Base-by-base conservation (phyloP, 2,888 invertebrate species). In the Lysandra bellargus region DNA sequence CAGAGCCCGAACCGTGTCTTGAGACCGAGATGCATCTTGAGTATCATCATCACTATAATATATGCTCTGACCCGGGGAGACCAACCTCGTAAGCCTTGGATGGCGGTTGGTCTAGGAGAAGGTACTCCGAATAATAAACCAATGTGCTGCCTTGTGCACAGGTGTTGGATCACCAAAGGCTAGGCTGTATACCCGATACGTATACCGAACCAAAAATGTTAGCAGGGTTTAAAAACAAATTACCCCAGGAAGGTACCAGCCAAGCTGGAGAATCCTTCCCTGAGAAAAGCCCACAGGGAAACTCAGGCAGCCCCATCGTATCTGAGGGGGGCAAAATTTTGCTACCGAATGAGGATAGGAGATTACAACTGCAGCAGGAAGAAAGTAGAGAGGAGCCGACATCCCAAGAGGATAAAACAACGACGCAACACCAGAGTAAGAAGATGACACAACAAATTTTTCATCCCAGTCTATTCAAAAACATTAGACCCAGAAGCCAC, bases 71-170 rank as follows among this genome's bases (percentile, higher is more conserved):
- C n/a, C n/a, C n/a, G n/a, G n/a, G n/a, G n/a, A n/a, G n/a, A n/a
- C n/a, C n/a, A 40, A 40, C 40, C 40, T 40, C 40, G 40, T 40
- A 40, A 40, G 40, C 40, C 40, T 40, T 40, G 40, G 40, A 40
- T 40, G 40, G 40, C 6, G 1, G 57, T 57, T 14, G 57, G 17
- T 57, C 17, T 57, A 57, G 57, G 57, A 57, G 57, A 57, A 57
- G 57, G 57, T 17, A 57, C 57, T 57, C 57, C 64, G 82, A 77
- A n/a, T 30, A 30, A 44, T 40, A 57, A 57, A 57, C 57, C 57
- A 57, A 57, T 57, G 57, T 57, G 57, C 44, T 44, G 44, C 44
- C 44, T 44, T 44, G 44, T 9, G 44, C 44, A 44, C 2, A 44
- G 44, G 44, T 44, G 44, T 44, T 44, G 44, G 44, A 9, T 44